phyloP scores from a whole-genome alignment of 2,797 vertebrate genomes.

The Fringilla coelebs region DNA sequence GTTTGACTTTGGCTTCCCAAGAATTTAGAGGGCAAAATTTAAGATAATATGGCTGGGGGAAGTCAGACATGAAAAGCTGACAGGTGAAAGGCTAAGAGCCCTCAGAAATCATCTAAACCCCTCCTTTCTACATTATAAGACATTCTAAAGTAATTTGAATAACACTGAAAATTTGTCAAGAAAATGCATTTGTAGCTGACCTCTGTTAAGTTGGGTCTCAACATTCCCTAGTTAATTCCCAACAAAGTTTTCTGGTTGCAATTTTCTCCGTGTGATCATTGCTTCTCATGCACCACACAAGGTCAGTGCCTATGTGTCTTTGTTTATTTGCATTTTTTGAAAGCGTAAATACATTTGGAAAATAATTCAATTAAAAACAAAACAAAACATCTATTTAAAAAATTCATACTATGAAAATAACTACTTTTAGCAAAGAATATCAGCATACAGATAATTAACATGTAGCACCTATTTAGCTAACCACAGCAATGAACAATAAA shows the following conservation, averaged over 20 bases:
- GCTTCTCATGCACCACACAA: fast-evolving
- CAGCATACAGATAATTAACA: background rate
- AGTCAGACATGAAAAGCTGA: background rate
- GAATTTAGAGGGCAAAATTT: background rate
- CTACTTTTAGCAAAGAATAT: background rate
- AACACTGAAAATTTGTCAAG: background rate
- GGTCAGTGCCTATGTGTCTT: background rate
- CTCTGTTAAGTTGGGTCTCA: background rate
- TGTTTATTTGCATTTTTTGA: background rate
- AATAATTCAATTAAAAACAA: background rate
- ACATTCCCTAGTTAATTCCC: background rate
- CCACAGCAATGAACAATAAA: background rate
- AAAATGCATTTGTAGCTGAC: background rate
- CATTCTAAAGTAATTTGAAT: background rate
- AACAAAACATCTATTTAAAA: background rate
- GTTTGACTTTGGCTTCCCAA: background rate
- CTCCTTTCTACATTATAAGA: background rate
- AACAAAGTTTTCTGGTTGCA: background rate
- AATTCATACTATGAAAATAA: background rate
- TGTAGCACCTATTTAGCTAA: background rate
- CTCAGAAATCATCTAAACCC: background rate
- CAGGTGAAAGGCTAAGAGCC: background rate
- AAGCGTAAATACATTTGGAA: background rate
- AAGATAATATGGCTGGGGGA: background rate
- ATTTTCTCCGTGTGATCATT: background rate